Conservation (phyloP, 1,140 invertebrate genomes). For the Diabrotica undecimpunctata region DNA sequence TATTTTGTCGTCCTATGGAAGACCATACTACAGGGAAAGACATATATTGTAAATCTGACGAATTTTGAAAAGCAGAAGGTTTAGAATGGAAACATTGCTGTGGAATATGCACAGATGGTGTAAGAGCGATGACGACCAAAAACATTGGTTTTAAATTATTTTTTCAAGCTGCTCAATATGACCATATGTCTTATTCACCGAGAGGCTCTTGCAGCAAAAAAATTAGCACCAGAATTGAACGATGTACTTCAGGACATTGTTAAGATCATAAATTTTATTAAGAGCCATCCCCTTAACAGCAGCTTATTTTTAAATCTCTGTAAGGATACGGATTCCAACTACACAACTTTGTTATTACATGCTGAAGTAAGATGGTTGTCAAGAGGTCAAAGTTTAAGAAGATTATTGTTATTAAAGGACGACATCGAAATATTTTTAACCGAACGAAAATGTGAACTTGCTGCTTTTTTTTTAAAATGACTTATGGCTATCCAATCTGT, state of each 20-base stretch:
- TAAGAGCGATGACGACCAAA: conserved; percentile 30
- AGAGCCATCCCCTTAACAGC: conserved; percentile 24
- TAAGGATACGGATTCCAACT: conserved; percentile 24
- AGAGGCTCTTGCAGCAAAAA: conserved; percentile 32
- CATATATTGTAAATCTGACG: conserved; percentile 29
- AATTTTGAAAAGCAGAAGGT: conserved; percentile 15
- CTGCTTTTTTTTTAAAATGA: too few species aligned
- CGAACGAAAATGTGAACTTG: too few species aligned
- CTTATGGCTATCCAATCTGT: too few species aligned
- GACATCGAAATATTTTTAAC: too few species aligned
- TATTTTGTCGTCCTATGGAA: conserved; percentile 30
- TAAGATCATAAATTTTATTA: conserved; percentile 34
- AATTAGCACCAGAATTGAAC: conserved; percentile 28
- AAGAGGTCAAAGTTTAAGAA: too few species aligned
- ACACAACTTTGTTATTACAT: conserved; percentile 29
- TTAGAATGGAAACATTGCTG: conserved; percentile 25
- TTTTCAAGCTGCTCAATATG: conserved; percentile 27
- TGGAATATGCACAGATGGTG: conserved; percentile 21
- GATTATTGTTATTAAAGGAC: too few species aligned
- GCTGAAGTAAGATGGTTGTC: conserved; percentile 28
- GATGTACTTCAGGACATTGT: conserved; percentile 29
- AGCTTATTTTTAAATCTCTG: conserved; percentile 27
- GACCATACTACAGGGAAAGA: conserved; percentile 27
- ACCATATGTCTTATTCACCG: conserved; percentile 30
- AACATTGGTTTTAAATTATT: conserved; percentile 38